A percentile compares a stretch with the other conserved stretches of the same genome.
Evolutionary conservation across 2,888 invertebrate genomes (phyloP).

Genomic region (Parnassius orleans): DNA sequence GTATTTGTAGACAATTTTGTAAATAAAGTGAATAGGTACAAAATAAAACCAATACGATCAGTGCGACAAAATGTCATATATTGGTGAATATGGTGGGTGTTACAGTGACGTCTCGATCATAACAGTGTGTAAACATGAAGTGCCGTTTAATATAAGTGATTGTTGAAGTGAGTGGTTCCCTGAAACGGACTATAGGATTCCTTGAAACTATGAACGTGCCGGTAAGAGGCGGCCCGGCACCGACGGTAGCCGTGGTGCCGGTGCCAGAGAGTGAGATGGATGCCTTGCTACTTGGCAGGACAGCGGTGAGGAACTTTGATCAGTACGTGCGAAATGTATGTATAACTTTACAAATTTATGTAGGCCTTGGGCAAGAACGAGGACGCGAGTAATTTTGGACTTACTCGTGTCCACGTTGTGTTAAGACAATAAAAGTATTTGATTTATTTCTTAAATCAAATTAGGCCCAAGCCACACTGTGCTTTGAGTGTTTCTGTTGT

Average conservation of each 20-base stretch:
- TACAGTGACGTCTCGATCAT: not conserved
- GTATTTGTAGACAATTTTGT: no score
- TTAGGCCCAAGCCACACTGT: slow-evolving; percentile 22
- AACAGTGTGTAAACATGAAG: not conserved
- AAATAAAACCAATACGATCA: no score
- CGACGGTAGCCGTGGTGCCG: slow-evolving; percentile 82
- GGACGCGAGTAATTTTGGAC: slow-evolving; percentile 8
- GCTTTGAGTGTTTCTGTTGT: slow-evolving; percentile 20
- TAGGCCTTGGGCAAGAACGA: slow-evolving; percentile 21
- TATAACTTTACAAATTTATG: slow-evolving; percentile 37
- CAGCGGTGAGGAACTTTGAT: slow-evolving; percentile 86
- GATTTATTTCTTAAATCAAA: slow-evolving; percentile 1
- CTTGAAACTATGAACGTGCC: slow-evolving; percentile 57
- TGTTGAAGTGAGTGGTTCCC: not conserved
- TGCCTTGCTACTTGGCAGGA: slow-evolving; percentile 87
- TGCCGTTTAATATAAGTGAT: not conserved
- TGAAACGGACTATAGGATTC: not conserved
- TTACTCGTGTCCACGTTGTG: slow-evolving; percentile 10
- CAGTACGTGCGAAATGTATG: slow-evolving; percentile 80
- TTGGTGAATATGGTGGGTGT: not conserved
- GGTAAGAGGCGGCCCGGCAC: slow-evolving; percentile 67
- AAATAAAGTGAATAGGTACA: no score
- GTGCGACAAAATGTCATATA: no score
- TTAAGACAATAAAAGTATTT: slow-evolving; percentile 24
- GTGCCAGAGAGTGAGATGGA: slow-evolving; percentile 90